Conservation (phyloP, 2,797 vertebrate genomes). For the Typhlichthys subterraneus region DNA sequence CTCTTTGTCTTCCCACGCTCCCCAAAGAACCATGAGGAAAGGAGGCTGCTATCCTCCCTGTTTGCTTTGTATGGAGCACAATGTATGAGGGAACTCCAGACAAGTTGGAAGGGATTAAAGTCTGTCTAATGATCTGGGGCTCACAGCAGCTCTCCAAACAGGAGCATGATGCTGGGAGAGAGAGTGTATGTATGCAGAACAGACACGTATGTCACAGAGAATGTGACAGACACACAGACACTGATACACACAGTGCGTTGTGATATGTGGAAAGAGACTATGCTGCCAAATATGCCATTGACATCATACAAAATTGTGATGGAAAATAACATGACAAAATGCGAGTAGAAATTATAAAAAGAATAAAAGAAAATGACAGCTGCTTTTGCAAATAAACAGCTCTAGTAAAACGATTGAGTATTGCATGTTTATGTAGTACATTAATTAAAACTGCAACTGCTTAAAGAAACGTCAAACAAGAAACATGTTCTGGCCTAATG, state of each 20-base stretch:
- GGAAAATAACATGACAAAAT: constrained; percentile 40
- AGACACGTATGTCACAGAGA: constrained; percentile 21
- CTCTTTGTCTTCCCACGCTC: constrained; percentile 48
- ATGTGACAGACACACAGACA: constrained; percentile 20
- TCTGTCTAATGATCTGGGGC: constrained; percentile 51
- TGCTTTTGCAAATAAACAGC: background rate
- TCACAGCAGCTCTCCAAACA: constrained; percentile 19
- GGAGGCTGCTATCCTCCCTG: constrained; percentile 35
- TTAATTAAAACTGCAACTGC: background rate
- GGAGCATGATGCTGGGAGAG: constrained; percentile 32
- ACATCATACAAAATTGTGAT: constrained; percentile 18
- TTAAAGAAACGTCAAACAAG: background rate
- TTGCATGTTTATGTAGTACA: too few species aligned
- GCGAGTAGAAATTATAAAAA: constrained; percentile 27
- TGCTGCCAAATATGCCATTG: constrained; percentile 7
- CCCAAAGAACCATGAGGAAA: constrained; percentile 41
- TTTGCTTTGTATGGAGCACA: constrained; percentile 36
- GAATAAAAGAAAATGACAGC: constrained; percentile 39
- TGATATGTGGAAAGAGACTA: constrained; percentile 21
- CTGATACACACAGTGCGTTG: constrained; percentile 18
- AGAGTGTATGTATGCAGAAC: constrained; percentile 3
- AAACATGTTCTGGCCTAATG: constrained; percentile 46
- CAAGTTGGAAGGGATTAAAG: constrained; percentile 55
- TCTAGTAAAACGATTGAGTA: too few species aligned
- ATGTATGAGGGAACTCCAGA: constrained; percentile 44